phyloP scores from a whole-genome alignment of 1,140 invertebrate genomes.

The Drosophila kikkawai region DNA sequence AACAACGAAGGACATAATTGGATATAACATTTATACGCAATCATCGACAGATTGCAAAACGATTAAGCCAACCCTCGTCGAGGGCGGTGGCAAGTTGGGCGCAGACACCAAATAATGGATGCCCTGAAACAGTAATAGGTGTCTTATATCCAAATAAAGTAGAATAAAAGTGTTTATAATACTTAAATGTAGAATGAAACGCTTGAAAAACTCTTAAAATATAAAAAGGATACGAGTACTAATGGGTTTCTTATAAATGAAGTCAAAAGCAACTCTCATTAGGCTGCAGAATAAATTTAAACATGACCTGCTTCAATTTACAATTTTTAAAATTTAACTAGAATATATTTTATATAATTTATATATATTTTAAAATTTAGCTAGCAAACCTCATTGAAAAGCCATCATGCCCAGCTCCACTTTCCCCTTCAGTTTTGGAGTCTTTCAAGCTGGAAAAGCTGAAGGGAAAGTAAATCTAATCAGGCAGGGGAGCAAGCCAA shows the following conservation, averaged over 20 bases:
- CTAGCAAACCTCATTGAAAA: not conserved
- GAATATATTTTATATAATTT: too few species aligned
- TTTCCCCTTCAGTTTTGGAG: not conserved
- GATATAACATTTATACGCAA: constrained; percentile 84
- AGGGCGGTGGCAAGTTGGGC: constrained; percentile 27
- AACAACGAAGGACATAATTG: constrained; percentile 68
- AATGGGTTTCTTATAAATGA: not conserved
- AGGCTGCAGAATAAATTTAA: not conserved
- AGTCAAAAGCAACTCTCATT: not conserved
- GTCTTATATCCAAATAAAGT: not conserved
- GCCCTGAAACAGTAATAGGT: not conserved
- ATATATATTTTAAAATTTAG: too few species aligned
- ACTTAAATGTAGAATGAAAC: not conserved
- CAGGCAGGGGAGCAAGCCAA: constrained; percentile 27
- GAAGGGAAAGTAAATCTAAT: constrained; percentile 53
- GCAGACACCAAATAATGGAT: not conserved
- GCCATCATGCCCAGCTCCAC: not conserved
- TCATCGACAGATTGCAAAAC: constrained; percentile 84
- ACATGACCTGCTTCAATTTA: too few species aligned
- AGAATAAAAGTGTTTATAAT: not conserved
- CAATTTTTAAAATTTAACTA: too few species aligned
- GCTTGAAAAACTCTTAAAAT: not conserved
- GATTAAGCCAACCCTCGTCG: constrained; percentile 78
- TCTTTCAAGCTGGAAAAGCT: not conserved
- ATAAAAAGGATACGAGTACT: too few species aligned